phyloP scores from a whole-genome alignment of 2,113 vertebrate genomes.

The Corydoras maculifer region DNA sequence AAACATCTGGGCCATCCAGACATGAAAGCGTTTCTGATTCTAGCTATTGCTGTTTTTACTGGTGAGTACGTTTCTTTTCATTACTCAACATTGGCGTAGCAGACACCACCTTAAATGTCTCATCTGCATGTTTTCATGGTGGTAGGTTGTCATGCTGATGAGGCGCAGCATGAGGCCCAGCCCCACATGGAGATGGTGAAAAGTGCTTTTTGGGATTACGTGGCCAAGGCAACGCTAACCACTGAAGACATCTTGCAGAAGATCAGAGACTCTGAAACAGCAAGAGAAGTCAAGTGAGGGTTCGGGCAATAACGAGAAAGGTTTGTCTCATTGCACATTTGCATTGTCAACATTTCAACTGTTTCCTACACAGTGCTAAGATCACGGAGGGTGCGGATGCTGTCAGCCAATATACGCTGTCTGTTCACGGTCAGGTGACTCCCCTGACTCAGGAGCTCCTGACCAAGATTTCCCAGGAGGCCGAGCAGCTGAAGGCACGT shows the following conservation, averaged over 20 bases:
- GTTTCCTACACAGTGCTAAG: conserved; percentile 31
- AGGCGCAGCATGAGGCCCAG: conserved; percentile 27
- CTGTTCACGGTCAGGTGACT: conserved; percentile 38
- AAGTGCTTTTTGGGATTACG: conserved; percentile 46
- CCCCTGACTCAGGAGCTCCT: conserved; percentile 40
- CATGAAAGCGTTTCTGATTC: conserved; percentile 56
- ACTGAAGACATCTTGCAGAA: conserved; percentile 37
- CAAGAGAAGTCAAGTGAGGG: conserved; percentile 43
- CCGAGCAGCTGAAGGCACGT: conserved; percentile 45
- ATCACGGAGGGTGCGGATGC: conserved; percentile 36
- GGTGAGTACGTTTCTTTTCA: conserved; percentile 40
- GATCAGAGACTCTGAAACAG: conserved; percentile 40
- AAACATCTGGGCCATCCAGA: not conserved
- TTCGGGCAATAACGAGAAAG: not conserved
- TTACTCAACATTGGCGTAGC: not conserved
- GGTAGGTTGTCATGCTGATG: conserved; percentile 37
- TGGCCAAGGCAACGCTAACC: conserved; percentile 39
- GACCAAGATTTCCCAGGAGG: conserved; percentile 45
- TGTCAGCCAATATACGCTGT: conserved; percentile 24
- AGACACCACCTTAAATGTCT: not conserved
- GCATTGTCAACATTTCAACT: not conserved
- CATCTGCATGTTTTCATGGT: conserved; percentile 3
- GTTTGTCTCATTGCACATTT: not conserved
- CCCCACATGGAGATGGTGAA: conserved; percentile 34
- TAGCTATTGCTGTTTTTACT: conserved; percentile 43